Base-by-base conservation (phyloP, 2,797 vertebrate species). In the Poecilia velifera region DNA sequence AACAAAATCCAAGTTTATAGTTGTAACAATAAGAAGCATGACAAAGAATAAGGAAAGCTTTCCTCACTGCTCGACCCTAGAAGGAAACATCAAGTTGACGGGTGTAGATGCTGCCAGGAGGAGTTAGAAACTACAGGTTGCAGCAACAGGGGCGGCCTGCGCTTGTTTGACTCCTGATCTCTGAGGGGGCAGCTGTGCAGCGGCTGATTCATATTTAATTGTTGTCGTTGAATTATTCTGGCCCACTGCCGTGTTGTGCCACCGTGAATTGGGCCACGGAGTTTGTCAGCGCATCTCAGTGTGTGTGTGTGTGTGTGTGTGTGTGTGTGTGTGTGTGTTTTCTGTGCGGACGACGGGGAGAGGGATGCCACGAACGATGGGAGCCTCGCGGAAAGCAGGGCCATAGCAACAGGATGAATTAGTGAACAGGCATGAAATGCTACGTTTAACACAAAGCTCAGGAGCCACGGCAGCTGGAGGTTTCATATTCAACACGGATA, bases 331-430 rank as follows among this genome's bases (percentile, higher is more conserved):
- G 76, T 77, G 76, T 68, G 31, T 46, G 74, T 88, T 84, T 51
- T 25, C 7, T 55, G 45, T 59, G 45, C 78, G 79, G 79, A 84
- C 70, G 18, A 53, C 43, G 64, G 88, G 84, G 86, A 90, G 81
- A 80, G 78, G 81, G 85, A 88, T 86, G 81, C 92, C 91, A 90
- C 86, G 88, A 92, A 92, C 89, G 81, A 86, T 89, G 89, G 86
- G 86, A 82, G 86, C 93, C 90, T 83, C 79, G 87, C 90, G 93
- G 94, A 95, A 93, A 87, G 89, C 86, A 92, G 89, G 94, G 89
- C 90, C 89, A 93, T 90, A 90, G 93, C 92, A 92, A 93, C 92
- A 90, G 79, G 90, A 95, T 96, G 87, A 96, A 96, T 95, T 94
- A 96, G 96, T 96, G 88, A 94, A 95, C 90, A 93, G 84, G 79